Evolutionary conservation across 2,888 invertebrate genomes (phyloP).

Genomic region (Luperina nickerlii): DNA sequence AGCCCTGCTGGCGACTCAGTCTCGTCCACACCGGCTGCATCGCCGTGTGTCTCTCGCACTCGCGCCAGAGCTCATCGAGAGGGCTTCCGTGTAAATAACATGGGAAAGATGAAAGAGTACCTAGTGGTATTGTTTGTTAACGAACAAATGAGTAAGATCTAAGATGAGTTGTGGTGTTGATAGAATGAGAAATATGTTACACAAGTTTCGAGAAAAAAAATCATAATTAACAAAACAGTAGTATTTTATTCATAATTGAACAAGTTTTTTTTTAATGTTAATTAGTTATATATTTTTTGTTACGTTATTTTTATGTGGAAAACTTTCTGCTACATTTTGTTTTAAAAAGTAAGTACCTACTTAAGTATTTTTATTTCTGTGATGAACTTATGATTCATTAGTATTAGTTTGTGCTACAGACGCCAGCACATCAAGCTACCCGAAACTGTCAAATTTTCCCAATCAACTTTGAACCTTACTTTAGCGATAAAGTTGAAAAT

Average conservation of each 20-base stretch:
- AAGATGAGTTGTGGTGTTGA: no score
- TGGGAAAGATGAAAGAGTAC: not conserved
- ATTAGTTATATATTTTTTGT: not conserved
- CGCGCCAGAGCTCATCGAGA: constrained; percentile 77
- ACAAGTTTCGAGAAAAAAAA: not conserved
- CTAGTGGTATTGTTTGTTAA: not conserved
- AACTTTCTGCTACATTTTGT: not conserved
- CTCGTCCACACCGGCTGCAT: constrained; percentile 68
- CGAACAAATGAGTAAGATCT: not conserved
- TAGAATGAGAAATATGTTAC: no score
- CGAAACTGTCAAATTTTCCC: no score
- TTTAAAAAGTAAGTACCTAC: no score
- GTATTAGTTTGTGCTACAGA: constrained; percentile 28
- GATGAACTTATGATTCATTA: not conserved
- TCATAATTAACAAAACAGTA: not conserved
- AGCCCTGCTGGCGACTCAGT: constrained; percentile 75
- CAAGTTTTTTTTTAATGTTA: not conserved
- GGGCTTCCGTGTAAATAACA: constrained; percentile 78
- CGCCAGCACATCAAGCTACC: no score
- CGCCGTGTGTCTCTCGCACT: constrained; percentile 73
- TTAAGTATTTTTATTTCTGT: not conserved
- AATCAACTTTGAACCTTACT: no score
- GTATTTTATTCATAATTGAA: not conserved
- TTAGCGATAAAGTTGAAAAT: no score
- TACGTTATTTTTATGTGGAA: constrained; percentile 1